phyloP scores from a whole-genome alignment of 2,113 vertebrate genomes.

The Aspiorhynchus laticeps region DNA sequence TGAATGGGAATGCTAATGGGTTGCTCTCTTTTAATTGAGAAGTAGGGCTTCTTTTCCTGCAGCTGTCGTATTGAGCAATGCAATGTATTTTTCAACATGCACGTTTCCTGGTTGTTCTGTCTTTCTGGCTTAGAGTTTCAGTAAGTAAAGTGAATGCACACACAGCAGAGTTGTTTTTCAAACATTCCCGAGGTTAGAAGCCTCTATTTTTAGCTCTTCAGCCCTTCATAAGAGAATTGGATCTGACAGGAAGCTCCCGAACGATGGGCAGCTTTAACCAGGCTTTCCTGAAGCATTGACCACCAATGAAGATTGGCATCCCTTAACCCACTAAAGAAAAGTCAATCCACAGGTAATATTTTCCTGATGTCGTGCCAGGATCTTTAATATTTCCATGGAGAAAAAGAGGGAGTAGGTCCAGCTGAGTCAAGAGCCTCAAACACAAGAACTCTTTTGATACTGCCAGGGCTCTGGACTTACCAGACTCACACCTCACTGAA shows the following conservation, averaged over 20 bases:
- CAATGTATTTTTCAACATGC: not conserved
- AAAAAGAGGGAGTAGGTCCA: constrained; percentile 34
- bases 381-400: constrained; percentile 75
- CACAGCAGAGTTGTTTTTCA: constrained; percentile 45
- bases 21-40: not conserved
- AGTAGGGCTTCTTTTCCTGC: not conserved
- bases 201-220: constrained; percentile 67
- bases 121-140: constrained; percentile 37
- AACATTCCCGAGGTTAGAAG: constrained; percentile 38
- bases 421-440: constrained; percentile 59
- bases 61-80: not conserved
- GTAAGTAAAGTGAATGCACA: constrained; percentile 39
- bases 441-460: constrained; percentile 76
- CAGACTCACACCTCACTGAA: constrained; percentile 60
- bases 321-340: constrained; percentile 66
- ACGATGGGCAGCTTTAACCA: constrained; percentile 36
- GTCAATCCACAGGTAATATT: constrained; percentile 68
- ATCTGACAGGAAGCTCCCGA: constrained; percentile 53
- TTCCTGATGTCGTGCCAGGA: constrained; percentile 54
- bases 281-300: constrained; percentile 64
- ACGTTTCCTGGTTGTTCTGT: not conserved
- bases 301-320: constrained; percentile 70
- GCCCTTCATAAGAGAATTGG: constrained; percentile 68
- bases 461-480: constrained; percentile 60
- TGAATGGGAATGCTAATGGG: not conserved